These are phyloP conservation scores for Hesperia comma DNA, from an alignment of 2,888 invertebrate species.

Conservation along the genomic window DNA sequence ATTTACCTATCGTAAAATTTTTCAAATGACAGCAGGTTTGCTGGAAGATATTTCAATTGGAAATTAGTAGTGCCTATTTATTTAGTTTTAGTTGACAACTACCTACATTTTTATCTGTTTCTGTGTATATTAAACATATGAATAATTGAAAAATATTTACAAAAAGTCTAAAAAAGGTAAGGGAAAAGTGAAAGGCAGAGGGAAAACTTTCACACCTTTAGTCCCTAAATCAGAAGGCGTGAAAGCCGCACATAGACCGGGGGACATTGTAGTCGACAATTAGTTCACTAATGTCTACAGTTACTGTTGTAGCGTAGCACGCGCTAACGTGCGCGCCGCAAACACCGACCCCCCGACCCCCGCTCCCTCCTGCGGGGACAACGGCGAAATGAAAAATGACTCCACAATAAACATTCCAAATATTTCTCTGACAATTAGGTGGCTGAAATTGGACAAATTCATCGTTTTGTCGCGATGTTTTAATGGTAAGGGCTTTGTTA, in stretches of 20 bases:
- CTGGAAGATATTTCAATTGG: no score
- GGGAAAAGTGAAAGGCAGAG: no score
- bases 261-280: conserved; percentile 48
- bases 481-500: neutral
- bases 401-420: conserved; percentile 24
- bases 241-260: conserved; percentile 51
- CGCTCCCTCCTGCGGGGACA: no score
- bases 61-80: no score
- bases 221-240: neutral
- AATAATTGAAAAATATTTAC: no score
- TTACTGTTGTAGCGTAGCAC: conserved; percentile 42
- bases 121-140: no score
- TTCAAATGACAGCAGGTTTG: no score
- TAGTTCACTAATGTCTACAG: conserved; percentile 55
- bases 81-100: no score
- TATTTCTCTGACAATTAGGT: conserved; percentile 13
- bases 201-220: no score
- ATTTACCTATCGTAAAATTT: no score
- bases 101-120: no score
- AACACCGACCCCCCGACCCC: conserved; percentile 63
- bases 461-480: neutral
- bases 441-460: neutral
- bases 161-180: no score
- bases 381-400: conserved; percentile 51
- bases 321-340: conserved; percentile 54